These are phyloP conservation scores for Archips crataeganus DNA, from an alignment of 2,888 invertebrate genomes.

Conservation along the genomic window DNA sequence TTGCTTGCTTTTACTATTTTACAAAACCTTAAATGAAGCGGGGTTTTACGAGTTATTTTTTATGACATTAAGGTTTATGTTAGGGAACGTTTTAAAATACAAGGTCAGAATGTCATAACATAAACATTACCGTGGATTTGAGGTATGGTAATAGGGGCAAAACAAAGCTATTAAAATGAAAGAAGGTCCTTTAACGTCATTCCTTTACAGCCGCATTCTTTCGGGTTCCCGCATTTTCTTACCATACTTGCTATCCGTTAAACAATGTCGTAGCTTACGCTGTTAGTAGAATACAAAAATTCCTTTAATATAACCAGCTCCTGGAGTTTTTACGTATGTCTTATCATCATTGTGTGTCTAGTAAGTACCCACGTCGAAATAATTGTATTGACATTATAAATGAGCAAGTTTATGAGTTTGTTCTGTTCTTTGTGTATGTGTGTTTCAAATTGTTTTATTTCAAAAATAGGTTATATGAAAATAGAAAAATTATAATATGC, in stretches of 20 bases:
- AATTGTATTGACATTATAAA: no score
- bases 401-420: no score
- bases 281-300: no score
- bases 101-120: conserved; percentile 11
- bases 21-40: conserved; percentile 16
- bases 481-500: no score
- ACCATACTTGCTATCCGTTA: background rate
- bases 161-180: conserved; percentile 9
- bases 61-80: conserved; percentile 18
- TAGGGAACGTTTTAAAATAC: background rate
- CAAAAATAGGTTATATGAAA: no score
- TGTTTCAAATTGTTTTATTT: no score
- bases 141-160: conserved; percentile 1
- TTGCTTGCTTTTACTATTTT: conserved; percentile 24
- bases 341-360: no score
- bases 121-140: background rate
- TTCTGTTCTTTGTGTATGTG: no score
- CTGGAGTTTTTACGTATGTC: no score
- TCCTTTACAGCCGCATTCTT: background rate
- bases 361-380: no score
- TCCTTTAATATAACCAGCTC: no score
- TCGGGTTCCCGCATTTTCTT: background rate
- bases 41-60: conserved; percentile 28
- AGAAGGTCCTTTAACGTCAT: background rate
- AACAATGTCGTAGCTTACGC: no score